Percentiles rank a stretch among this genome's conserved stretches.
Evolutionary conservation across 2,113 vertebrate species (phyloP).

Genomic region (zebrafish (Danio rerio)): GRCz12tu NC_133189.1:36083501-36084000

Average conservation of each 20-base stretch:
- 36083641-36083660: slow-evolving; percentile 36
- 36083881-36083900: slow-evolving; percentile 40
- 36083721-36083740: slow-evolving; percentile 10
- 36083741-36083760: slow-evolving; percentile 15
- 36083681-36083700: slow-evolving; percentile 35
- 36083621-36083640: slow-evolving; percentile 2
- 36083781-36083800: slow-evolving; percentile 40
- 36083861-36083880: slow-evolving; percentile 57
- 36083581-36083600: neutral
- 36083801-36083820: slow-evolving; percentile 31
- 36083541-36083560: slow-evolving; percentile 21
- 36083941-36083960: slow-evolving; percentile 24
- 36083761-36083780: slow-evolving; percentile 4
- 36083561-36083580: slow-evolving; percentile 46
- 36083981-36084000: neutral
- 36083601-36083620: slow-evolving; percentile 18
- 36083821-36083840: slow-evolving; percentile 46
- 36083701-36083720: slow-evolving; percentile 47
- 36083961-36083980: neutral
- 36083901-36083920: slow-evolving; percentile 42
- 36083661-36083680: slow-evolving; percentile 3
- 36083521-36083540: slow-evolving; percentile 42
- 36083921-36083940: slow-evolving; percentile 29
- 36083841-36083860: slow-evolving; percentile 41
- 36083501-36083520: slow-evolving; percentile 41